Percentiles rank a stretch among this genome's conserved stretches.
Evolutionary conservation across 2,797 vertebrate genomes (phyloP).

Genomic region (Pygocentrus nattereri): DNA sequence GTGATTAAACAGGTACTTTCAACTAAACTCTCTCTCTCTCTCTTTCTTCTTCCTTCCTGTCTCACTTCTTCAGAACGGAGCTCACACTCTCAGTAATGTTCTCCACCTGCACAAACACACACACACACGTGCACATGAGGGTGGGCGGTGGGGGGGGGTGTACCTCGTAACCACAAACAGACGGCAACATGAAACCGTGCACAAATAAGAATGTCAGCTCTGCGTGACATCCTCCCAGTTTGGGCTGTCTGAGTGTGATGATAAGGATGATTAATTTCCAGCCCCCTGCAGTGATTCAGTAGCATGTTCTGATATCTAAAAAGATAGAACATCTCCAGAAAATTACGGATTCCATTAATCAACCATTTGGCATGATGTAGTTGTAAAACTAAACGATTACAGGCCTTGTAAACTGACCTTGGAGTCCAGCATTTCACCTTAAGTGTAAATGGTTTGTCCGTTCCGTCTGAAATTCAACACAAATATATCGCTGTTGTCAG

Average conservation of each 20-base stretch:
- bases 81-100: slow-evolving; percentile 62
- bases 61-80: slow-evolving; percentile 32
- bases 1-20: background rate
- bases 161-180: slow-evolving; percentile 27
- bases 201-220: slow-evolving; percentile 55
- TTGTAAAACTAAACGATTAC: no score
- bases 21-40: background rate
- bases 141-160: no score
- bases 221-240: slow-evolving; percentile 45
- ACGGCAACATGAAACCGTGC: slow-evolving; percentile 53
- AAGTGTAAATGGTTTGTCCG: no score
- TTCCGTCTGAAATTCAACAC: no score
- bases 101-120: slow-evolving; percentile 71
- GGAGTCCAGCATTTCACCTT: no score
- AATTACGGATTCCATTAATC: background rate
- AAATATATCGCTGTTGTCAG: no score
- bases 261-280: slow-evolving; percentile 56
- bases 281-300: slow-evolving; percentile 38
- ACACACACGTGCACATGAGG: slow-evolving; percentile 6
- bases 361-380: no score
- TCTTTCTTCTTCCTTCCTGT: background rate
- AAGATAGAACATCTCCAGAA: slow-evolving; percentile 6
- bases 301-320: slow-evolving; percentile 28
- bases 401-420: no score
- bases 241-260: slow-evolving; percentile 51